Evolutionary conservation across 2,888 invertebrate genomes (phyloP).

Genomic region (Caenorhabditis panamensis): DNA sequence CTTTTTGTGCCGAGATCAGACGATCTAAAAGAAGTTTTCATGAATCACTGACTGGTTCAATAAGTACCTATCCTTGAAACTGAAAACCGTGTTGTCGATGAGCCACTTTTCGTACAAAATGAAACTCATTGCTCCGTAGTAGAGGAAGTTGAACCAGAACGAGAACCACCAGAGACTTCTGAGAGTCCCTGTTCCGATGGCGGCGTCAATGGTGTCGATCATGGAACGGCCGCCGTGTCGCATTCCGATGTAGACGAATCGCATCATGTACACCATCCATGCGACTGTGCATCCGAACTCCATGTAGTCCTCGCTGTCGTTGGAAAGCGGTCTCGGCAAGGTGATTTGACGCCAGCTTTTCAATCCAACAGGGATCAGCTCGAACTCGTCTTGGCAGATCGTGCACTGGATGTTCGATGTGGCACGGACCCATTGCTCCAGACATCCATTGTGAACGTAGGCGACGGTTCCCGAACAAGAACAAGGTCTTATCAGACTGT

Average conservation of each 20-base stretch:
- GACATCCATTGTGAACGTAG: conserved; percentile 63
- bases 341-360: conserved; percentile 47
- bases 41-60: background rate
- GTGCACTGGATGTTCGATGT: conserved; percentile 56
- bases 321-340: conserved; percentile 61
- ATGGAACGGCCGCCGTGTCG: conserved; percentile 42
- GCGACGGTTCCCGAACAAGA: conserved; percentile 65
- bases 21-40: conserved; percentile 18
- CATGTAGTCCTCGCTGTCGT: conserved; percentile 55
- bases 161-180: conserved; percentile 67
- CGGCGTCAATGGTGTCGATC: conserved; percentile 35
- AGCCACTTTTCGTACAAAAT: conserved; percentile 67
- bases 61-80: conserved; percentile 52
- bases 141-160: conserved; percentile 70
- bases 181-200: conserved; percentile 51
- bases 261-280: conserved; percentile 67
- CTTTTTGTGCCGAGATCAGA: background rate
- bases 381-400: conserved; percentile 57
- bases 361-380: conserved; percentile 51
- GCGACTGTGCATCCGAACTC: conserved; percentile 67
- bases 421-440: conserved; percentile 65
- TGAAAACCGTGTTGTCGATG: conserved; percentile 61
- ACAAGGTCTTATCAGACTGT: conserved; percentile 64
- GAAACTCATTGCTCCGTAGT: conserved; percentile 65
- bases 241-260: conserved; percentile 40